phyloP scores from a whole-genome alignment of 2,888 invertebrate genomes.

The Drosophila gaucha region DNA sequence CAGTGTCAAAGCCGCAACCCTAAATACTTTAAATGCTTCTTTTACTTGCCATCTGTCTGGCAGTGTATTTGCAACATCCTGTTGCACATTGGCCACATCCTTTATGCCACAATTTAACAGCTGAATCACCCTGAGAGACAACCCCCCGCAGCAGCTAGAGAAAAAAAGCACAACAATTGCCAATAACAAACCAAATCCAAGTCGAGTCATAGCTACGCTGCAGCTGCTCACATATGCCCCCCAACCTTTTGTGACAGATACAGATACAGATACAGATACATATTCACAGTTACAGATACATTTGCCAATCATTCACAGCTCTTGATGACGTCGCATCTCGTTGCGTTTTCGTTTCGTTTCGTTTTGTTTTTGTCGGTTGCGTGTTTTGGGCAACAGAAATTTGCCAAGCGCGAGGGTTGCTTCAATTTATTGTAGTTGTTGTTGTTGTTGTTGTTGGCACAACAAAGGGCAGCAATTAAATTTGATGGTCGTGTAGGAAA shows the following conservation, averaged over 20 bases:
- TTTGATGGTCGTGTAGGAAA: conserved; percentile 59
- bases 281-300: conserved; percentile 21
- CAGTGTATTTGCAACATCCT: conserved; percentile 72
- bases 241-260: conserved; percentile 6
- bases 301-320: conserved; percentile 31
- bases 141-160: conserved; percentile 8
- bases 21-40: conserved; percentile 19
- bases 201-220: conserved; percentile 27
- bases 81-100: conserved; percentile 58
- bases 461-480: conserved; percentile 72
- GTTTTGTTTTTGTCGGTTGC: conserved; percentile 46
- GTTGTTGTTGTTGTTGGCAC: conserved; percentile 63
- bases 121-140: conserved; percentile 24
- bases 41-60: conserved; percentile 59
- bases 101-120: conserved; percentile 31
- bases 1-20: conserved; percentile 35
- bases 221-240: conserved; percentile 53
- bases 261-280: conserved; percentile 20
- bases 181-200: conserved; percentile 16
- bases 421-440: conserved; percentile 47
- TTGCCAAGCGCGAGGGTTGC: conserved; percentile 66
- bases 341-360: conserved; percentile 20
- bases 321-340: conserved; percentile 42
- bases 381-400: conserved; percentile 54
- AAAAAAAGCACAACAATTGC: conserved; percentile 20